Percentiles rank a stretch among this genome's conserved stretches.
These are phyloP conservation scores for Cydia pomonella DNA, from an alignment of 1,140 invertebrate genomes.

Conservation along the genomic window DNA sequence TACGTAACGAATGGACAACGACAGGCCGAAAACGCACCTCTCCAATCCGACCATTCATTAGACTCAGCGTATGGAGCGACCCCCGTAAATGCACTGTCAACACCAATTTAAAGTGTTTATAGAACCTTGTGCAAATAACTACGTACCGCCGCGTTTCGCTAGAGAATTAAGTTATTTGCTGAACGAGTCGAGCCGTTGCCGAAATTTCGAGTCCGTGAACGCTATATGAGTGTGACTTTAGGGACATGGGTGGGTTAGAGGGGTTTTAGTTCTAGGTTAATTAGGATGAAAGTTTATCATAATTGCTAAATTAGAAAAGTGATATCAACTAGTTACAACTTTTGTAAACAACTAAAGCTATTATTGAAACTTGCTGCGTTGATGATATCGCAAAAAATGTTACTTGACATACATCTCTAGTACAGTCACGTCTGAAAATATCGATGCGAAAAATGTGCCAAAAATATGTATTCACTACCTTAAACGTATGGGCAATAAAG, in stretches of 20 bases:
- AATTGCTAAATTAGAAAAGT: neutral
- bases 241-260: no score
- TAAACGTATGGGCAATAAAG: no score
- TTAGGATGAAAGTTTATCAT: neutral
- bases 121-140: constrained; percentile 18
- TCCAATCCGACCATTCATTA: constrained; percentile 13
- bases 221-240: neutral
- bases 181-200: neutral
- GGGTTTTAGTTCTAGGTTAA: neutral
- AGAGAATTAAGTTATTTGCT: constrained; percentile 17
- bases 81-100: constrained; percentile 12
- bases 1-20: neutral
- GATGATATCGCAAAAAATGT: no score
- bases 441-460: no score
- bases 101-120: constrained; percentile 21
- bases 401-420: no score
- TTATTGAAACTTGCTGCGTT: no score
- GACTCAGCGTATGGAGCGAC: neutral
- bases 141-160: constrained; percentile 2
- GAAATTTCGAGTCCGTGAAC: neutral
- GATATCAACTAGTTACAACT: no score
- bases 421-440: no score
- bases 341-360: no score
- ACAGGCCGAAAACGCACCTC: neutral
- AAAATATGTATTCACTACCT: no score